A percentile compares a stretch with the other conserved stretches of the same genome.
Conservation (phyloP, 2,888 invertebrate species). For the Sarcophaga carnaria region DNA sequence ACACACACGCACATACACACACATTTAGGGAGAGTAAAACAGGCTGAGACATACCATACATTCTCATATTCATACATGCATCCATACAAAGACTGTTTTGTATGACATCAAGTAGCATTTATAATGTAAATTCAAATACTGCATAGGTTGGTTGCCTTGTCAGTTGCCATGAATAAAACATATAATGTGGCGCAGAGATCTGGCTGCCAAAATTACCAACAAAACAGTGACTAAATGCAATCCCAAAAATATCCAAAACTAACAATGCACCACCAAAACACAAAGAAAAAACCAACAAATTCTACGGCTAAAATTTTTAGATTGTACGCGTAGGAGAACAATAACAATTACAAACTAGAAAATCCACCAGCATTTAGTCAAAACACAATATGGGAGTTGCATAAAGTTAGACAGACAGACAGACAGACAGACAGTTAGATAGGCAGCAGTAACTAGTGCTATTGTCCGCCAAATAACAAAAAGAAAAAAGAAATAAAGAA, state of each 20-base stretch:
- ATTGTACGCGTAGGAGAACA: constrained; percentile 6
- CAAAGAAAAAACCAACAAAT: constrained; percentile 39
- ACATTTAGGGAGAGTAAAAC: too few relatives aligned
- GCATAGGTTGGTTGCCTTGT: constrained; percentile 60
- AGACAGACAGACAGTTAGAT: too few relatives aligned
- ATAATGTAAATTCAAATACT: constrained; percentile 53
- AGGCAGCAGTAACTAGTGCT: constrained; percentile 48
- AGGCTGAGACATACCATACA: too few relatives aligned
- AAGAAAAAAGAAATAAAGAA: not conserved
- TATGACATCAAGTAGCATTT: constrained; percentile 40
- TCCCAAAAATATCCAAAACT: constrained; percentile 44
- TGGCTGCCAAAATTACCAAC: constrained; percentile 18
- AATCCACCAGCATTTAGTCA: constrained; percentile 48
- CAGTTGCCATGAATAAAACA: constrained; percentile 50
- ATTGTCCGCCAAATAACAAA: constrained; percentile 51
- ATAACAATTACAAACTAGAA: constrained; percentile 50
- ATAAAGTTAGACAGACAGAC: constrained; percentile 1
- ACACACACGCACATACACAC: not conserved
- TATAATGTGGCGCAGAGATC: constrained; percentile 9
- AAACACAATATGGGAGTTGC: constrained; percentile 54
- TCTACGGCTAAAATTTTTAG: constrained; percentile 5
- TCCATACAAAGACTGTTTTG: constrained; percentile 1
- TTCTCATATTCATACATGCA: not conserved
- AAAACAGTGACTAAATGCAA: constrained; percentile 50
- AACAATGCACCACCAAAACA: constrained; percentile 46